These are phyloP conservation scores for Phalacrocorax aristotelis DNA, from an alignment of 2,113 vertebrate genomes.

Conservation along the genomic window DNA sequence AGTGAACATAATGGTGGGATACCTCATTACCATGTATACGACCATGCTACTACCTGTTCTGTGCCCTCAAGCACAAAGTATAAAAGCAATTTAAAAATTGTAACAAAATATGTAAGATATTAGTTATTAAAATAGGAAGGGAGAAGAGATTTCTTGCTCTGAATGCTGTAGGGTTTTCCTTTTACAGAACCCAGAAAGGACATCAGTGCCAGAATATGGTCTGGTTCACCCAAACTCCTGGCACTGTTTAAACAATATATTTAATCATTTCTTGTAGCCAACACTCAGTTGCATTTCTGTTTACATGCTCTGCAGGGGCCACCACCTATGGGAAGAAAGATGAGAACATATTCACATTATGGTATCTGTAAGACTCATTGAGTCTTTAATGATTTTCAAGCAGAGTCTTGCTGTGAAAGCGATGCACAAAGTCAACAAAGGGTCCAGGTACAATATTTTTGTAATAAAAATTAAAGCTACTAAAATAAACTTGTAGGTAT, in stretches of 20 bases:
- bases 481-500: constrained; percentile 59
- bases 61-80: neutral
- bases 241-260: neutral
- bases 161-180: neutral
- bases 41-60: neutral
- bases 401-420: constrained; percentile 41
- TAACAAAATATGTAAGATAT: neutral
- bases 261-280: neutral
- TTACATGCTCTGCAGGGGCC: constrained; percentile 48
- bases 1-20: neutral
- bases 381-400: constrained; percentile 70
- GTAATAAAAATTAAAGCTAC: constrained; percentile 70
- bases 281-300: neutral
- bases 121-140: neutral
- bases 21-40: neutral
- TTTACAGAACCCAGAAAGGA: neutral
- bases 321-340: constrained; percentile 61
- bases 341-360: constrained; percentile 53
- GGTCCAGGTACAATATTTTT: constrained; percentile 5
- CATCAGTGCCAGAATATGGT: neutral
- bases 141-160: neutral
- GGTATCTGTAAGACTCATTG: constrained; percentile 67
- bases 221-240: neutral
- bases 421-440: constrained; percentile 22
- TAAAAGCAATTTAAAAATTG: neutral